Evolutionary conservation across 2,888 invertebrate species (phyloP), one percentile per base, ranked within the genome.

Genomic region (Nudaria mundana): DNA sequence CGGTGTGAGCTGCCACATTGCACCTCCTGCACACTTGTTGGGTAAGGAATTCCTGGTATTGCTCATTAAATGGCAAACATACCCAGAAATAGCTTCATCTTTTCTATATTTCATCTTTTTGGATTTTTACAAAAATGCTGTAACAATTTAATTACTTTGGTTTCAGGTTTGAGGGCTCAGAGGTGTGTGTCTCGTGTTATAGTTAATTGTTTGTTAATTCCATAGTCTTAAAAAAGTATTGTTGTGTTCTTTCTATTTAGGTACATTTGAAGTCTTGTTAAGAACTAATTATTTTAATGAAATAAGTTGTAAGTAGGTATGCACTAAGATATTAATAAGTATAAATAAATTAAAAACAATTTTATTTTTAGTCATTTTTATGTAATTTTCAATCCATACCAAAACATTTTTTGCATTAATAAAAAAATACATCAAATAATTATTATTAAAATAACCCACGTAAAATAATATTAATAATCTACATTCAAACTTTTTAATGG

Each of bases 131-230:
- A n/a, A n/a, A n/a, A n/a, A n/a, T n/a, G n/a, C n/a, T n/a, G n/a
- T n/a, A n/a, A n/a, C n/a, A n/a, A n/a, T n/a, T n/a, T n/a, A n/a
- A 30, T 1, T 18, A 1, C 2, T 26, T 14, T 30, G 24, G 20
- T 83, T 84, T 37, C 78, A 86, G 87, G 30, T 76, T 60, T 16
- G 83, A 85, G 35, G 76, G 72, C 7, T 43, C 63, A 1, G 76
- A 78, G 52, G 64, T 82, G 13, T 87, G 87, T 51, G 69, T 84
- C 1, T 86, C 87, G n/a, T 87, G 87, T 58, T 86, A 77, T 50
- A 56, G 63, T 51, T 81, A 70, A 40, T 51, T 28, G 7, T 15
- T 20, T 30, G 10, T n/a, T 11, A 10, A 38, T 28, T 12, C 13
- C 28, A 30, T 28, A 18, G 23, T 48, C 7, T 24, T 7, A 45